These are phyloP conservation scores for Tachysurus vachellii DNA, from an alignment of 2,113 vertebrate species.

Conservation along the genomic window DNA sequence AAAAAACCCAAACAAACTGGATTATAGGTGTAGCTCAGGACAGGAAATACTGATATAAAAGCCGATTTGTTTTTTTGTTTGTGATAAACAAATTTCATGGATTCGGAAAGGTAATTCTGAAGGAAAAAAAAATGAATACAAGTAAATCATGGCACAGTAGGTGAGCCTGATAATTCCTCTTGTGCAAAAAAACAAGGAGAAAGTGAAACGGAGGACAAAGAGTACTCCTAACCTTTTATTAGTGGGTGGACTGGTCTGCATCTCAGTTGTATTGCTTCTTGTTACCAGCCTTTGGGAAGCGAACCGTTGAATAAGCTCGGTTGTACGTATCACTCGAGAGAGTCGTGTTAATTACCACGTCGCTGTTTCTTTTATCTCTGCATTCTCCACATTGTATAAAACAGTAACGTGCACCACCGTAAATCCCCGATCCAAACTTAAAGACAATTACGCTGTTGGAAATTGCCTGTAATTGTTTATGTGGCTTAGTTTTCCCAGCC, in stretches of 20 bases:
- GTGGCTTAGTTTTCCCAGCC: not conserved
- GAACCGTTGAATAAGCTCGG: not conserved
- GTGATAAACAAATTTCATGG: too few relatives aligned
- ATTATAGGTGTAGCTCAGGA: not conserved
- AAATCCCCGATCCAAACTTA: not conserved
- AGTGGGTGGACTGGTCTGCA: not conserved
- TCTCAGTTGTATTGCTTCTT: not conserved
- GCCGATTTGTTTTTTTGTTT: too few relatives aligned
- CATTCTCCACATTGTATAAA: not conserved
- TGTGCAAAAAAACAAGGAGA: not conserved
- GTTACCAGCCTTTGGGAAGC: not conserved
- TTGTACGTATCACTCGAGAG: not conserved
- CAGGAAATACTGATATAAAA: not conserved
- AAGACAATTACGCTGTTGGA: not conserved
- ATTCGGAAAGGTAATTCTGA: not conserved
- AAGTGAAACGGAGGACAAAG: constrained; percentile 15
- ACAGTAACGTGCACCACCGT: not conserved
- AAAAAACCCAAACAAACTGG: not conserved
- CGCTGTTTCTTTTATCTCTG: not conserved
- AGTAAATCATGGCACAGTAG: constrained; percentile 14
- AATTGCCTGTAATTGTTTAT: constrained; percentile 30
- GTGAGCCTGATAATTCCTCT: constrained; percentile 29
- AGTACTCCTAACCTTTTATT: constrained; percentile 2
- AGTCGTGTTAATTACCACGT: not conserved
- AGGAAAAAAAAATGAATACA: constrained; percentile 20